Evolutionary conservation across 2,113 vertebrate species (phyloP).

Genomic region (Tricholaema leucomelas): DNA sequence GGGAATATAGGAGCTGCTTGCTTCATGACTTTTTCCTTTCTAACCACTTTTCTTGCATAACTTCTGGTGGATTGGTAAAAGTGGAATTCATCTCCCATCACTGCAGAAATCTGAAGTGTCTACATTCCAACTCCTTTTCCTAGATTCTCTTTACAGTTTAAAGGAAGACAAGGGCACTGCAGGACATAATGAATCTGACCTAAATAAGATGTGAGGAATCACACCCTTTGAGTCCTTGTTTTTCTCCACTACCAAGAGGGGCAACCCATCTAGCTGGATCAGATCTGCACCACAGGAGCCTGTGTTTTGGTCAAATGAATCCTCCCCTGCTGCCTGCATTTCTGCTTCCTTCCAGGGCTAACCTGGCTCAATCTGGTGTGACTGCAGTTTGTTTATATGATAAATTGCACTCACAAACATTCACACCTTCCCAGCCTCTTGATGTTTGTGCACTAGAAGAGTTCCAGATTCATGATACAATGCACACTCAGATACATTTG

Average conservation of each 20-base stretch:
- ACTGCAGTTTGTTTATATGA: not conserved
- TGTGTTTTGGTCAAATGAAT: conserved; percentile 52
- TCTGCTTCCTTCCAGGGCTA: conserved; percentile 35
- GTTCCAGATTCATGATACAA: not conserved
- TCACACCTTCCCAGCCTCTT: not conserved
- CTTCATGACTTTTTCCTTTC: not conserved
- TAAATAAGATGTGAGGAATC: conserved; percentile 39
- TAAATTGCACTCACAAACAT: conserved; percentile 6
- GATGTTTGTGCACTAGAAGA: too few species aligned
- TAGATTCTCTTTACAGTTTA: not conserved
- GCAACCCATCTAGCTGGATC: conserved; percentile 45
- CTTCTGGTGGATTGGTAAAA: not conserved
- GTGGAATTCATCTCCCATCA: not conserved
- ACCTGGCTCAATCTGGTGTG: not conserved
- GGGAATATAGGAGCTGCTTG: not conserved
- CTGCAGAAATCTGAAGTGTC: not conserved
- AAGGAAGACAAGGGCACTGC: conserved; percentile 34
- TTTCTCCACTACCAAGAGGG: conserved; percentile 31
- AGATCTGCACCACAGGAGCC: conserved; percentile 52
- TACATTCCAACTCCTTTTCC: conserved; percentile 5
- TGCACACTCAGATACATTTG: not conserved
- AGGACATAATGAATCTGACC: conserved; percentile 57
- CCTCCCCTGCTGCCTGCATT: conserved; percentile 30
- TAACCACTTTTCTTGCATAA: not conserved
- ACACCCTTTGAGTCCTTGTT: conserved; percentile 42